Evolutionary conservation across 2,888 invertebrate genomes (phyloP), one percentile per base, ranked within the genome.

Genomic region (Elmis aenea): DNA sequence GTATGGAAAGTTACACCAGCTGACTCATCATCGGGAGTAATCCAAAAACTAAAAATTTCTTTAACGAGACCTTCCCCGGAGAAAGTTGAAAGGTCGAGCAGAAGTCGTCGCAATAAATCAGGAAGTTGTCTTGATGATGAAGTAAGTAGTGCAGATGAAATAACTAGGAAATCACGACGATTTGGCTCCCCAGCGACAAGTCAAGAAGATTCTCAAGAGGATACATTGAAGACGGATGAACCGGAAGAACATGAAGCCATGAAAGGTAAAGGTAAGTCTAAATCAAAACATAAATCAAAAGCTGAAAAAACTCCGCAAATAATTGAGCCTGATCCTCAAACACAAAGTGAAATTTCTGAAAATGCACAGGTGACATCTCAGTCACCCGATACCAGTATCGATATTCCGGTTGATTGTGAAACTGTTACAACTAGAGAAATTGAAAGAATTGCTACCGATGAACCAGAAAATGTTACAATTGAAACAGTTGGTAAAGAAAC

Each of bases 1-100:
- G 59, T 74, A 10, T 75, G 75, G 76, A 74, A 70, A 32, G 75
- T 76, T 2, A 75, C 73, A 57, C 58, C 74, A 5, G 59, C 73
- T 8, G 71, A 72, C 32, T 59, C 66, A 42, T 59, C 74, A 26
- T 67, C 69, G 37, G 79, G 79, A 5, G 78, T 79, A 58, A 78
- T 79, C 52, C 74, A 79, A 51, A 80, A 79, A 59, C 57, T 80
- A 14, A 81, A 80, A 59, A 71, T 81, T 48, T 80, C 77, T 53
- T 63, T 80, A 45, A 75, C 77, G 34, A 72, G 79, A 13, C 75
- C 75, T 1, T n/a, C 32, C 8, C 68, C 74, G 1, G 70, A 72
- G 6, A 74, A 75, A 5, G 73, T 75, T 1, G 75, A 76, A 54
- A 63, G 73, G 47, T 66, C 58, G 1, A 74, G 73, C 38, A 69